Percentiles rank a stretch among this genome's conserved stretches.
Conservation (phyloP, 2,113 vertebrate species). For the Hystrix cristata region DNA sequence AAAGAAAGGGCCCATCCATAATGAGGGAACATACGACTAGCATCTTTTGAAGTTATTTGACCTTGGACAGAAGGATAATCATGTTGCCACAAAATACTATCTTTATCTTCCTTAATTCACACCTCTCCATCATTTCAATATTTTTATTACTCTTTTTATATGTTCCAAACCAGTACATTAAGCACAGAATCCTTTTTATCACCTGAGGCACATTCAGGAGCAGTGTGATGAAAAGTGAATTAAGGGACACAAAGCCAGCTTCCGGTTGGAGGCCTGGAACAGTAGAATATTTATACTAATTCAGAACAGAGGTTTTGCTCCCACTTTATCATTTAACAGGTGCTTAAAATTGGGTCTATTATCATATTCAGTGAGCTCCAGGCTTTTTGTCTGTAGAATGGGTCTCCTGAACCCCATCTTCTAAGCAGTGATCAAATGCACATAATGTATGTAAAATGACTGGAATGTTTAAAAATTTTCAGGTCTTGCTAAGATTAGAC, state of each 20-base stretch:
- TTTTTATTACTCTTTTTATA: background rate
- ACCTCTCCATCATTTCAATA: background rate
- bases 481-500: background rate
- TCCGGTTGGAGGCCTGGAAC: background rate
- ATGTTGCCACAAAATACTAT: background rate
- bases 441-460: background rate
- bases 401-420: background rate
- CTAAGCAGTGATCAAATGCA: background rate
- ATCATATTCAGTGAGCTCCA: background rate
- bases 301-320: background rate
- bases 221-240: background rate
- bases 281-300: background rate
- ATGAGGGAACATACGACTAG: background rate
- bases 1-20: background rate
- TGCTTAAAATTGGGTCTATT: background rate
- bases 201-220: background rate
- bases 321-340: background rate
- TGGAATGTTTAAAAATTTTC: background rate
- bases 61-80: background rate
- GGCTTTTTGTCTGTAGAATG: background rate
- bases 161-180: background rate
- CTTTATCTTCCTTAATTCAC: background rate
- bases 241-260: background rate
- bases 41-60: constrained; percentile 7
- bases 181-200: background rate